Percentiles rank a stretch among this genome's conserved stretches.
Evolutionary conservation across 2,888 invertebrate species (phyloP).

Genomic region (Octodonta nipae): DNA sequence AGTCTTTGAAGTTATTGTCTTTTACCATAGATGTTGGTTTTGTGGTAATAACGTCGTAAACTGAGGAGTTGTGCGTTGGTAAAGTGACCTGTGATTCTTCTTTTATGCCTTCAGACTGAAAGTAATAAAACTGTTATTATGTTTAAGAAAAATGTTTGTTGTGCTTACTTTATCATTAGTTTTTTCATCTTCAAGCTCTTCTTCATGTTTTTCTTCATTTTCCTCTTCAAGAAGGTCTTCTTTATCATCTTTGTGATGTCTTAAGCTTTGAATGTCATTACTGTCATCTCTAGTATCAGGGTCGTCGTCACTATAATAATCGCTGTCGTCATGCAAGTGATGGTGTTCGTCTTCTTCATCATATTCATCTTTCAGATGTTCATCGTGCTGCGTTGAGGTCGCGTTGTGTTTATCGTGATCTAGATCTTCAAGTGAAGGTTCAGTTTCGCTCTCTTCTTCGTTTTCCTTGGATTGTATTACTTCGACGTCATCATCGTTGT

Average conservation of each 20-base stretch:
- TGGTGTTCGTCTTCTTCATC: conserved; percentile 14
- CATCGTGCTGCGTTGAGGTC: neutral
- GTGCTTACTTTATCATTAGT: too few relatives aligned
- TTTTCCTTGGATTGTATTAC: conserved; percentile 10
- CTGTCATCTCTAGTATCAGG: neutral
- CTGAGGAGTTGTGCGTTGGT: conserved; percentile 10
- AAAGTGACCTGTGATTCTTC: conserved; percentile 3
- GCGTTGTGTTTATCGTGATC: conserved; percentile 14
- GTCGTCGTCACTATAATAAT: conserved; percentile 8
- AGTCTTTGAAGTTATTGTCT: conserved; percentile 46
- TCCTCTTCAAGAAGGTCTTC: too few relatives aligned
- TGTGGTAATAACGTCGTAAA: conserved; percentile 45
- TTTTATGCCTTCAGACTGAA: too few relatives aligned
- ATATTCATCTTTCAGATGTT: conserved; percentile 3
- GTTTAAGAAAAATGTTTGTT: too few relatives aligned
- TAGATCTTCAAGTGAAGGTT: conserved; percentile 13
- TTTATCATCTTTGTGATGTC: conserved; percentile 1
- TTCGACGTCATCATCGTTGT: conserved; percentile 14
- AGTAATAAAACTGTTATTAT: too few relatives aligned
- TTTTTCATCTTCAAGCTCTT: conserved; percentile 34
- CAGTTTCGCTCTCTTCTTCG: conserved; percentile 2
- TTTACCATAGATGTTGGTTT: conserved; percentile 42
- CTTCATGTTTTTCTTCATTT: conserved; percentile 19
- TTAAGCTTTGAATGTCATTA: conserved; percentile 10
- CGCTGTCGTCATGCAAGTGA: conserved; percentile 7